Evolutionary conservation across 2,888 invertebrate species (phyloP).

Genomic region (Chouioia cunea): DNA sequence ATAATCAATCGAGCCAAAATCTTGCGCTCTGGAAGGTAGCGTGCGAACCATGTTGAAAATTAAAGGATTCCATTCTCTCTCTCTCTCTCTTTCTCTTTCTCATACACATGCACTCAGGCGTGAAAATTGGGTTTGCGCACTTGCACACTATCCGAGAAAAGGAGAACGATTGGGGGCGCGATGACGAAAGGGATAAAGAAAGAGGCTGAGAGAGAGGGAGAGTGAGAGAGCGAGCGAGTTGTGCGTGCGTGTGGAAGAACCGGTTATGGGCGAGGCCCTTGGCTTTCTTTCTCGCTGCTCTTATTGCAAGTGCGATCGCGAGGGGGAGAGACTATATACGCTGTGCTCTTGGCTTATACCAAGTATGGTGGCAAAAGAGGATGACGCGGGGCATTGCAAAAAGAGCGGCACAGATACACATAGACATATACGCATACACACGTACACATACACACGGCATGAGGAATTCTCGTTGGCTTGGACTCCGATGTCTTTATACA

Average conservation of each 20-base stretch:
- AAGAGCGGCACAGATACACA: background rate
- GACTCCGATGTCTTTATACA: slow-evolving; percentile 69
- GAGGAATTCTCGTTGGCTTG: slow-evolving; percentile 69
- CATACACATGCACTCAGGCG: background rate
- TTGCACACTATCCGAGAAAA: background rate
- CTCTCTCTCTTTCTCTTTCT: too few relatives aligned
- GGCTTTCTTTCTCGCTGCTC: slow-evolving; percentile 56
- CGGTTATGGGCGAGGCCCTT: slow-evolving; percentile 69
- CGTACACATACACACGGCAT: slow-evolving; percentile 62
- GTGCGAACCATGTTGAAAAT: slow-evolving; percentile 19
- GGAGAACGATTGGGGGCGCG: slow-evolving; percentile 45
- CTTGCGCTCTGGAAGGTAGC: too few relatives aligned
- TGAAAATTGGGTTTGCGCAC: slow-evolving; percentile 6
- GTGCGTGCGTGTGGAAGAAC: slow-evolving; percentile 51
- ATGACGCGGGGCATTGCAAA: slow-evolving; percentile 58
- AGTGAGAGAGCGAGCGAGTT: slow-evolving; percentile 44
- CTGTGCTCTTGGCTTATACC: slow-evolving; percentile 53
- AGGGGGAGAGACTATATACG: slow-evolving; percentile 20
- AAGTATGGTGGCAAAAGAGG: slow-evolving; percentile 67
- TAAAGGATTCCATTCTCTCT: slow-evolving; percentile 22
- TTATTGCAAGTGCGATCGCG: slow-evolving; percentile 48
- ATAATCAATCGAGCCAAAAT: too few relatives aligned
- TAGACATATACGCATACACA: too few relatives aligned
- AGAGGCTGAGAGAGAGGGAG: slow-evolving; percentile 36
- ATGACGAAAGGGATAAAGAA: slow-evolving; percentile 52